Evolutionary conservation across 2,113 vertebrate genomes (phyloP), one percentile per base, ranked within the genome.

Genomic region (Albula glossodonta): DNA sequence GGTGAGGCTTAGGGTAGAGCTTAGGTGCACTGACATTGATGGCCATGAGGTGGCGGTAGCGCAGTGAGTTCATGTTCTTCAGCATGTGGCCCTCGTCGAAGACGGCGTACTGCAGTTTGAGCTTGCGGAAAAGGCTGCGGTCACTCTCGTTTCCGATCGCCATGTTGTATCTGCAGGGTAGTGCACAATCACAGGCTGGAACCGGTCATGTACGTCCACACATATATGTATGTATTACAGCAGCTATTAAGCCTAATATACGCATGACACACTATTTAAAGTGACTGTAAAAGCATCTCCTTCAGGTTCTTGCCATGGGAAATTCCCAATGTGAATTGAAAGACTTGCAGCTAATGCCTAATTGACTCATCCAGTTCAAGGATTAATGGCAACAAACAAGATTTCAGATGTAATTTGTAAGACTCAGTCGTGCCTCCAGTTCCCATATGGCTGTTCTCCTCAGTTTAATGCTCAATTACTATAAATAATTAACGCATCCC

Each of bases 61-160:
- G 97, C 70, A 97, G 87, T 0, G 97, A 94, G 90, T 96, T 97
- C 98, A 99, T 99, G 88, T 99, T 99, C 94, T 99, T 99, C 87
- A 99, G 93, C 98, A 99, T 98, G 87, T 99, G 98, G 63, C 98
- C 98, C 93, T 99, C 98, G 91, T 99, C 98, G 89, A 99, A 99
- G 86, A 99, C 93, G 0, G 98, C 98, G 60, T 97, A 99, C 89
- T 96, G 95, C 85, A 99, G 92, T 77, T 89, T 96, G 83, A 99
- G 89, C 41, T 93, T 97, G 15, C 97, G 96, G 90, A 99, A 99
- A 5, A 99, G 95, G 85, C 95, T 93, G 22, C 98, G 96, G 89
- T 99, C 98, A 8, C 92, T 95, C 3, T 96, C 93, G 81, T 96
- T 98, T 87, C 98, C 98, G 80, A 98, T 97, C 77, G 97, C 96